Base-by-base conservation (phyloP, 37 sponge, comb jelly and placozoan genomes). In the Crambe crambe region DNA sequence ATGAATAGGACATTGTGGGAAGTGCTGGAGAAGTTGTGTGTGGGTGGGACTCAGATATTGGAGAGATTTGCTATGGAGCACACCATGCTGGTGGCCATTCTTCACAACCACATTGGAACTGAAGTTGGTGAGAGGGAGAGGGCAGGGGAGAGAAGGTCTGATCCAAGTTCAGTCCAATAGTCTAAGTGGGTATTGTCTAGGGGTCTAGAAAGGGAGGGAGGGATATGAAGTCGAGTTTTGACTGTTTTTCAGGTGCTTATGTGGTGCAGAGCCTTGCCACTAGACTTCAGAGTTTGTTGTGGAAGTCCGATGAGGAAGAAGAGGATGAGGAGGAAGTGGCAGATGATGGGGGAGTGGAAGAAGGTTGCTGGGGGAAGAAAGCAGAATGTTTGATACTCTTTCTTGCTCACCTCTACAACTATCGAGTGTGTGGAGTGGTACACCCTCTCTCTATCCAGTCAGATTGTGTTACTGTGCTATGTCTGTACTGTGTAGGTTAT, bases 51-150 rank as follows among this genome's bases (percentile, higher is more conserved):
- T 0, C 57, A 82, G 68, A 60, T 94, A 20, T 72, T 80, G 17
- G 91, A 86, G 68, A 79, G 77, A 36, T 80, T 96, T 68, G 76
- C 81, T 10, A 74, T 94, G 64, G 95, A 95, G 38, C 86, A 92
- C 73, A 75, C 87, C 60, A 83, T 93, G 80, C 71, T 95, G 29
- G 80, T 98, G 25, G 90, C 94, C n/a, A 70, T 91, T 17, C 62
- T 96, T 37, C 87, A 86, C 56, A 62, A 44, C 21, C 83, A 77
- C 23, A 82, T 91, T 27, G 97, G 91, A 1, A 63, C 73, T 32
- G 99, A 96, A 85, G 80, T 96, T 5, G 97, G 97, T 87, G 32
- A 67, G 89, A 74, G 51, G 37, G 70, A 35, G 34, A n/a, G 25
- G 5, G 21, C 17, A 6, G n/a, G n/a, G n/a, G n/a, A n/a, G n/a